Percentiles rank a stretch among this genome's conserved stretches.
Evolutionary conservation across 2,888 invertebrate species (phyloP).

Genomic region (Camptogramma bilineatum): DNA sequence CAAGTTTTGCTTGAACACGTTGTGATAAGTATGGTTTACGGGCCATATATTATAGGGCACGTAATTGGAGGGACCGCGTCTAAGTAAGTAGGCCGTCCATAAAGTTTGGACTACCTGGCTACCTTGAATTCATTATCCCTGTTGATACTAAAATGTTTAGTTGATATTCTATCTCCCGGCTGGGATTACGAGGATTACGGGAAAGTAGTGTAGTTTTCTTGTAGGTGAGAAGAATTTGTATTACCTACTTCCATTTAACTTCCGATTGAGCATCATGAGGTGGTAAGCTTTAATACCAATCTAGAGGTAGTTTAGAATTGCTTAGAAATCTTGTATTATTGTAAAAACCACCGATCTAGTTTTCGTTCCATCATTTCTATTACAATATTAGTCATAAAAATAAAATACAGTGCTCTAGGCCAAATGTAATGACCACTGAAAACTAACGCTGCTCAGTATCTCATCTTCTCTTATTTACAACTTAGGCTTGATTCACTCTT

Average conservation of each 20-base stretch:
- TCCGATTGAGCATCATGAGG: neutral
- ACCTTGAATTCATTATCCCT: conserved; percentile 54
- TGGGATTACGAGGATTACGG: conserved; percentile 8
- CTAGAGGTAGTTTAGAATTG: neutral
- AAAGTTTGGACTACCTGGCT: conserved; percentile 42
- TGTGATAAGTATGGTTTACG: conserved; percentile 77
- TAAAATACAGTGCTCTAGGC: too few species aligned
- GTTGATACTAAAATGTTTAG: conserved; percentile 33
- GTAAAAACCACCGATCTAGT: too few species aligned
- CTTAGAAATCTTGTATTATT: neutral
- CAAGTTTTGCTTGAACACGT: conserved; percentile 63
- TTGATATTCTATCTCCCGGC: conserved; percentile 30
- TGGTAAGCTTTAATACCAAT: neutral
- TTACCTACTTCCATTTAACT: neutral
- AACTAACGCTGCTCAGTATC: too few species aligned
- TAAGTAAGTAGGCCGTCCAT: conserved; percentile 46
- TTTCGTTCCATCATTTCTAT: too few species aligned
- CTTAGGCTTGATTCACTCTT: too few species aligned
- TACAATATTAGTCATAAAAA: too few species aligned
- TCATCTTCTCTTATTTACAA: too few species aligned
- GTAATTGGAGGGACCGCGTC: conserved; percentile 63
- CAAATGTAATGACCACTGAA: too few species aligned
- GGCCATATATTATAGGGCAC: conserved; percentile 67
- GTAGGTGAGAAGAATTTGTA: neutral
- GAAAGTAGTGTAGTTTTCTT: neutral